Base-by-base conservation (phyloP, 2,888 invertebrate genomes). In the Mesodorylaimus sp. region DNA sequence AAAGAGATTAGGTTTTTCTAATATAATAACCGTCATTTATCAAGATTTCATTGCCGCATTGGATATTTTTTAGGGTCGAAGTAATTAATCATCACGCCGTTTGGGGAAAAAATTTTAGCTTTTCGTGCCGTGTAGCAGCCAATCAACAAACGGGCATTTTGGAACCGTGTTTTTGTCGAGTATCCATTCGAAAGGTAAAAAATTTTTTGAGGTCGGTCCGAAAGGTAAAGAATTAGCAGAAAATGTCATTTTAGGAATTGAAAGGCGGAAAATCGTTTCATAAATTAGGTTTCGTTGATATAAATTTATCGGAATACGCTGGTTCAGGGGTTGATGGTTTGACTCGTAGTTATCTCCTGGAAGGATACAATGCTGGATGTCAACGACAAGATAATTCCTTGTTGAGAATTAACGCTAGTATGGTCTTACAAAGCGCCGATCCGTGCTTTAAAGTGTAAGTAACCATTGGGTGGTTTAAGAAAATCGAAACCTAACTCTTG, bases 371-470 rank as follows among this genome's bases (percentile, higher is more conserved):
- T 72, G 77, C 80, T 55, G 61, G 61, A 48, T 77, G 83, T 57
- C 83, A 84, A 65, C 76, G 95, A 49, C 86, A 88, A 70, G 93
- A 95, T 73, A 95, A 95, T 74, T 89, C 91, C 57, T 87, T 86
- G 77, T 77, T 95, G 58, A 77, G 82, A 64, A 80, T 91, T 61
- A 78, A 83, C 59, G 82, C 91, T 61, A 79, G 80, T 66, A 85
- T 93, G 83, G 83, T 83, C 64, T 84, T 93, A 79, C 78, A 87
- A 58, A 83, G 85, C 44, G 89, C 93, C 45, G 95, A 95, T 73
- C 87, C 91, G 59, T 79, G 89, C 57, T 95, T 95, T 69, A 89
- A 93, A 81, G 88, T 87, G 91, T 91, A 70, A 78, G 85, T 77
- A n/a, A n/a, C n/a, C n/a, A n/a, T n/a, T n/a, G n/a, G n/a, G n/a